These are phyloP conservation scores for Irena cyanogastra DNA, from an alignment of 2,113 vertebrate species.

Conservation along the genomic window DNA sequence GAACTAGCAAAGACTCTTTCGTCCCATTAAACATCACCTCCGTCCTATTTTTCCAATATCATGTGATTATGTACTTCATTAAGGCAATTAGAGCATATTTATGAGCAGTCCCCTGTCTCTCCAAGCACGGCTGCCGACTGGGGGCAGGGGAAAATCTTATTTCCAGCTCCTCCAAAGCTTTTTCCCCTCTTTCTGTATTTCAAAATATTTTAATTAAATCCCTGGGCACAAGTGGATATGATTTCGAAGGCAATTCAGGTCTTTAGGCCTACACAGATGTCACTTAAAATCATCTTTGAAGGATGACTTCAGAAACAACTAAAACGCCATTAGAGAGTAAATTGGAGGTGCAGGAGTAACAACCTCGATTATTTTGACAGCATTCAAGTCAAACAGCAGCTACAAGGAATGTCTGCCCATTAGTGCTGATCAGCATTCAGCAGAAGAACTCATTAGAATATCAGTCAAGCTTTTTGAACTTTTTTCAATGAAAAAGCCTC, in stretches of 20 bases:
- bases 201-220: conserved; percentile 47
- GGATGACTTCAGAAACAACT: conserved; percentile 47
- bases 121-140: neutral
- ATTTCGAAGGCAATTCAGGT: conserved; percentile 45
- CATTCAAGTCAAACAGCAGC: conserved; percentile 1
- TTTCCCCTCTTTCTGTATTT: neutral
- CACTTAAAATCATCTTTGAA: conserved; percentile 52
- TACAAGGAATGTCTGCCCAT: neutral
- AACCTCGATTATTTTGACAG: conserved; percentile 36
- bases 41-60: neutral
- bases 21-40: conserved; percentile 7
- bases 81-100: conserved; percentile 50
- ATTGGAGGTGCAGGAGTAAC: neutral
- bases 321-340: conserved; percentile 5
- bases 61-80: conserved; percentile 34
- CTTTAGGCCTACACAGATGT: conserved; percentile 42
- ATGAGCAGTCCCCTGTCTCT: neutral
- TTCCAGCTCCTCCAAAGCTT: neutral
- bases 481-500: neutral
- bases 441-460: neutral
- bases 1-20: conserved; percentile 5
- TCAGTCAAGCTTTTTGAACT: neutral
- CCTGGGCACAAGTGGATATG: neutral
- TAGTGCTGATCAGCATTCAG: conserved; percentile 4
- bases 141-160: neutral